Base-by-base conservation (phyloP, 2,888 invertebrate species). In the Microchrysa polita region DNA sequence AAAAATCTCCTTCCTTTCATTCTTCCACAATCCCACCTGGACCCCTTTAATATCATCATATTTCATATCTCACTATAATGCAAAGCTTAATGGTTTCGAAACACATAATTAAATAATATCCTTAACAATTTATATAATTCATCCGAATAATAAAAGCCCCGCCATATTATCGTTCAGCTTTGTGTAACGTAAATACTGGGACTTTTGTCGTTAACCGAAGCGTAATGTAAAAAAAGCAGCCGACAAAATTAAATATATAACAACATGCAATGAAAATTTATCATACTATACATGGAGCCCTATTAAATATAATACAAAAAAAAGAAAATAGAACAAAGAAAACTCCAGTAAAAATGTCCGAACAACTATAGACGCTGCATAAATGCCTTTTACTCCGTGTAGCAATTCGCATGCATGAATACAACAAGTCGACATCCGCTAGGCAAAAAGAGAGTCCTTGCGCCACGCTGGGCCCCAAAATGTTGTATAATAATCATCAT, bases 401-500 rank as follows among this genome's bases (percentile, higher is more conserved):
- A 34, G 27, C 27, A 7, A 34, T n/a, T n/a, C 2, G 27, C 27
- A 34, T 34, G 27, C 27, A 34, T 34, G 27, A 34, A 34, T 34
- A 34, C 27, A n/a, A n/a, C n/a, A 34, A 34, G 27, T 34, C 27
- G 27, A 34, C 27, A 34, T 34, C 27, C 27, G 7, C 27, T 7
- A 34, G n/a, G 27, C 27, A 34, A 34, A n/a, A n/a, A 34, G 27
- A 2, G 27, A 34, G 27, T 34, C 27, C 27, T 34, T 34, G 2
- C 27, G 27, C 27, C 27, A 34, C 27, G 27, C 2, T 48, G 48
- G 4, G 10, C 48, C 12, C 48, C 42, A 9, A 12, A 42, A 12
- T 12, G 42, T 12, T 59, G 16, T 60, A 48, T 52, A 67, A 67
- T 67, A 22, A 67, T 48, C 44, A 67, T 67, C 10, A 67, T 48